A percentile compares a stretch with the other conserved stretches of the same genome.
phyloP scores from a whole-genome alignment of 1,140 invertebrate genomes.

The Cydia amplana region DNA sequence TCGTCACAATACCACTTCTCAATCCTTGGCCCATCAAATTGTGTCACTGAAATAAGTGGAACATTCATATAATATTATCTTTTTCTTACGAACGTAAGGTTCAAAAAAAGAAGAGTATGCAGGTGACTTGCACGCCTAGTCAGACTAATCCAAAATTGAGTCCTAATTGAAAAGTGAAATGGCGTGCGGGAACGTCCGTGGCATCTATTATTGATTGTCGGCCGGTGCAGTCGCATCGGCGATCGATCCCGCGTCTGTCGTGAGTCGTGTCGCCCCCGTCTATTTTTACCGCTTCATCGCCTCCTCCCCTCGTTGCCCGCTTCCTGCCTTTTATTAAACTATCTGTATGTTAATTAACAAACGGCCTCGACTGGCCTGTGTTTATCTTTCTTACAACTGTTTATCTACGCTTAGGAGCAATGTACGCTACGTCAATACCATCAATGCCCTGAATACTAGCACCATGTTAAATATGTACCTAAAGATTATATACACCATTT shows the following conservation, averaged over 20 bases:
- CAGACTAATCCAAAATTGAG: not conserved
- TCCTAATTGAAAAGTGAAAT: constrained; percentile 16
- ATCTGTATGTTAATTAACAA: constrained; percentile 79
- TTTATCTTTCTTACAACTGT: constrained; percentile 70
- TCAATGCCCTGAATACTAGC: not conserved
- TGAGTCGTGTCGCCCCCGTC: constrained; percentile 63
- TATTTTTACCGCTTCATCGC: constrained; percentile 79
- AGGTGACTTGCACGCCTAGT: not conserved
- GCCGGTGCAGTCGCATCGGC: constrained; percentile 60
- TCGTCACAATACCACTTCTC: too few species aligned
- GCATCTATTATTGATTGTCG: constrained; percentile 70
- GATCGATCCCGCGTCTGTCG: constrained; percentile 69
- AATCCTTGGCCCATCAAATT: too few species aligned
- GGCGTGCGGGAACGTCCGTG: constrained; percentile 32
- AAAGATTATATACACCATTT: not conserved
- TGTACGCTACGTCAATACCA: constrained; percentile 33
- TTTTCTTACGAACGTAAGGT: not conserved
- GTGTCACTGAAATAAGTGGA: too few species aligned
- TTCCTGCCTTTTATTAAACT: constrained; percentile 79
- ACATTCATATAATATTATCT: too few species aligned
- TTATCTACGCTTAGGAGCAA: constrained; percentile 57
- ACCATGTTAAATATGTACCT: not conserved
- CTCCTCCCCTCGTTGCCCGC: constrained; percentile 71
- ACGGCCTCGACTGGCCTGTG: constrained; percentile 64
- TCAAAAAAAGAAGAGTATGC: not conserved